A percentile compares a stretch with the other conserved stretches of the same genome.
These are phyloP conservation scores for Morelia viridis DNA, from an alignment of 2,797 vertebrate genomes.

Conservation along the genomic window DNA sequence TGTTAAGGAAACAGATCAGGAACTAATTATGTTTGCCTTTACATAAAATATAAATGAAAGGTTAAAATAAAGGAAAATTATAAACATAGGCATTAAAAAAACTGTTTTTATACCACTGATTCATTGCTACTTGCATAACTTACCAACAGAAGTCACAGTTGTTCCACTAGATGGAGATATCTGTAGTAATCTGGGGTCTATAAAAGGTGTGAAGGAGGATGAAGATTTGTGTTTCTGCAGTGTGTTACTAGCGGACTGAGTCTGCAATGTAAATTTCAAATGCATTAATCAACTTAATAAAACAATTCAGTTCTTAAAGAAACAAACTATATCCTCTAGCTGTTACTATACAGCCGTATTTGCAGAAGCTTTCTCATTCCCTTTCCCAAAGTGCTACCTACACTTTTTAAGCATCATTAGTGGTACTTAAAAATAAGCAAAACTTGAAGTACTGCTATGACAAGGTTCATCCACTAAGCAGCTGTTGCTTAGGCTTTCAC, in stretches of 20 bases:
- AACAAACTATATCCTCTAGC: conserved; percentile 57
- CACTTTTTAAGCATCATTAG: conserved; percentile 23
- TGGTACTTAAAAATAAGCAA: conserved; percentile 30
- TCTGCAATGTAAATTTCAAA: conserved; percentile 84
- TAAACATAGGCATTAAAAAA: conserved; percentile 48
- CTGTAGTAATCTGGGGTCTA: conserved; percentile 97
- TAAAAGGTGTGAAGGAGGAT: conserved; percentile 99
- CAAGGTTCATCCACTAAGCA: not conserved
- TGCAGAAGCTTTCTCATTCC: conserved; percentile 19
- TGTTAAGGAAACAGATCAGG: conserved; percentile 28
- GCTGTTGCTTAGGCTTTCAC: conserved; percentile 38
- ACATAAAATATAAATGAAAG: conserved; percentile 64
- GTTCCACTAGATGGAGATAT: conserved; percentile 96
- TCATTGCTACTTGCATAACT: conserved; percentile 65
- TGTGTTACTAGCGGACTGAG: conserved; percentile 96
- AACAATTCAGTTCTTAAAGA: conserved; percentile 61
- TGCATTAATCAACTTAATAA: conserved; percentile 78
- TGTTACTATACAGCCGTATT: conserved; percentile 39
- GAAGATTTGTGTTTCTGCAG: conserved; percentile 99
- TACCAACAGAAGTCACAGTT: conserved; percentile 95
- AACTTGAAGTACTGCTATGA: conserved; percentile 4
- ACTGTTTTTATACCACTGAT: conserved; percentile 37
- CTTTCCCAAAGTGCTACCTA: conserved; percentile 43
- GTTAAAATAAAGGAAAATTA: conserved; percentile 52
- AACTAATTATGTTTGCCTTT: conserved; percentile 7